Percentiles rank a stretch among this genome's conserved stretches.
These are phyloP conservation scores for Ailuropoda melanoleuca DNA, from an alignment of 2,113 vertebrate genomes.

Conservation along the genomic window DNA sequence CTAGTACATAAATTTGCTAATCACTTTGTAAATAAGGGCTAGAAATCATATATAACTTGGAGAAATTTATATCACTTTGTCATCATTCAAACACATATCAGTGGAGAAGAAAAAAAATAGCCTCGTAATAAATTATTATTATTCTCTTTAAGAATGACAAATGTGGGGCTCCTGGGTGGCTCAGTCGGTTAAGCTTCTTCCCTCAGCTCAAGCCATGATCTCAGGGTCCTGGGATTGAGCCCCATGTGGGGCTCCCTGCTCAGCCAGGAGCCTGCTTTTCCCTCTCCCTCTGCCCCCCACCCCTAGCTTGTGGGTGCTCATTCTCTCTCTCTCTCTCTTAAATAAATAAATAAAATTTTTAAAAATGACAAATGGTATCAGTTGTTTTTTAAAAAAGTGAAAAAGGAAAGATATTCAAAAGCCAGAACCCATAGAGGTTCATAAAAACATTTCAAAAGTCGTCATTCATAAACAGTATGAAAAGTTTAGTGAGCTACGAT, in stretches of 20 bases:
- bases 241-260: not conserved
- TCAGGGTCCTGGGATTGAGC: not conserved
- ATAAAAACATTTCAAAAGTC: constrained; percentile 62
- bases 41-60: constrained; percentile 52
- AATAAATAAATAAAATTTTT: not conserved
- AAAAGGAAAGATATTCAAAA: constrained; percentile 57
- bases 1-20: constrained; percentile 66
- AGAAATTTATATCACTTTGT: constrained; percentile 68
- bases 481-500: not conserved
- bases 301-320: not conserved
- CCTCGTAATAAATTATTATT: constrained; percentile 54
- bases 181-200: not conserved
- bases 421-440: constrained; percentile 39
- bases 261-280: not conserved
- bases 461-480: constrained; percentile 62
- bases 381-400: not conserved
- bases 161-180: not conserved
- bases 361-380: constrained; percentile 13
- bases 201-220: not conserved
- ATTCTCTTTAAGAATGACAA: constrained; percentile 37
- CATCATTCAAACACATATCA: constrained; percentile 15
- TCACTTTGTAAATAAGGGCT: constrained; percentile 73
- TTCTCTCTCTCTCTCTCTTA: not conserved
- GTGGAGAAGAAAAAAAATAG: constrained; percentile 5
- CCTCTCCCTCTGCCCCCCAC: not conserved